phyloP scores from a whole-genome alignment of 1,140 invertebrate species.

The Drosophila sp. region DNA sequence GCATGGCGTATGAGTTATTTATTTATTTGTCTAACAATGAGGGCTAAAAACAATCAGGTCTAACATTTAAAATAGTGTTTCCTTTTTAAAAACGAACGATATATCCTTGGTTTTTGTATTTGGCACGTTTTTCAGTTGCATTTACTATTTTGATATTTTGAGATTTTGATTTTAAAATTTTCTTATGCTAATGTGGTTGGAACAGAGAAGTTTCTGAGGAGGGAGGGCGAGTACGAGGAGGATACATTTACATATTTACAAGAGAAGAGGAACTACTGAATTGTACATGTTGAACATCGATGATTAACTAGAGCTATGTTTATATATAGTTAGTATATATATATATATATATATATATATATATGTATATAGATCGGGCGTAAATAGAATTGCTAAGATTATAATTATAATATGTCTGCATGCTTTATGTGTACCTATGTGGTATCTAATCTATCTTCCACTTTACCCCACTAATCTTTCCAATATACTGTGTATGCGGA shows the following conservation, averaged over 20 bases:
- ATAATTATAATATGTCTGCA: conserved; percentile 6
- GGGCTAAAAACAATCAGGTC: conserved; percentile 51
- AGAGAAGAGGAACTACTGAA: conserved; percentile 37
- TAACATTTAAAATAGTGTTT: conserved; percentile 57
- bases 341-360: conserved; percentile 8
- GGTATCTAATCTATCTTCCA: not conserved
- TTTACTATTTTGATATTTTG: conserved; percentile 26
- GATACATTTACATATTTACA: conserved; percentile 65
- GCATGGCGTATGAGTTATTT: not conserved
- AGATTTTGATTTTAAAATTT: conserved; percentile 50
- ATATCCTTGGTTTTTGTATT: not conserved
- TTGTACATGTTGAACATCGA: conserved; percentile 29
- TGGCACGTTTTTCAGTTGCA: conserved; percentile 47
- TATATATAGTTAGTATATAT: not conserved
- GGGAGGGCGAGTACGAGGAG: conserved; percentile 15
- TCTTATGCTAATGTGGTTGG: conserved; percentile 7
- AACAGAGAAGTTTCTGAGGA: no score
- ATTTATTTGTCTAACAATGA: not conserved
- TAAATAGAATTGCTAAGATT: conserved; percentile 2
- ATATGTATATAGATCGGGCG: not conserved
- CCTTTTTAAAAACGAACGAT: conserved; percentile 47
- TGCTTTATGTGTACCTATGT: not conserved
- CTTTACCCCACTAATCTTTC: conserved; percentile 1
- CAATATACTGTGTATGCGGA: not conserved
- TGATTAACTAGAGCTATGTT: conserved; percentile 27